These are phyloP conservation scores for Pandemis cinnamomeana DNA, from an alignment of 2,888 invertebrate species.

Conservation along the genomic window DNA sequence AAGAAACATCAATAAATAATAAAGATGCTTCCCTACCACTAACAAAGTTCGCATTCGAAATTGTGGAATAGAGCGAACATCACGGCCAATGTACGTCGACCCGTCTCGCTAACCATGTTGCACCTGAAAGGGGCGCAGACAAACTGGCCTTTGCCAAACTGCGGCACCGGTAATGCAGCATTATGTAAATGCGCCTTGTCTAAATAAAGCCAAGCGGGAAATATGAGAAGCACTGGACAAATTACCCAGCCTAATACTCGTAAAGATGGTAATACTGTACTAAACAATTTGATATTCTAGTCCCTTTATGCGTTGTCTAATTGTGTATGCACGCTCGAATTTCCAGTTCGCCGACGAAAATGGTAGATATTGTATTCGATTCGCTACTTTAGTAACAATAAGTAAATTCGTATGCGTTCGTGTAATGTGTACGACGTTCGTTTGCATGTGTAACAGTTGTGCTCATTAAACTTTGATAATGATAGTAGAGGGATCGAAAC, in stretches of 20 bases:
- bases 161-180: conserved; percentile 65
- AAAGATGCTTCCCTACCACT: conserved; percentile 26
- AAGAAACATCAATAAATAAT: conserved; percentile 31
- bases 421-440: too few species aligned
- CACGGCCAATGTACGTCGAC: neutral
- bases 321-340: conserved; percentile 32
- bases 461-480: too few species aligned
- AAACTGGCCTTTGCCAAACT: conserved; percentile 48
- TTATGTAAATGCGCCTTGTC: conserved; percentile 71
- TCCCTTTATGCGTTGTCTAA: conserved; percentile 37
- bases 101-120: neutral
- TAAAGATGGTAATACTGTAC: conserved; percentile 72
- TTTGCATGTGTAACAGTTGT: too few species aligned
- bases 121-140: neutral
- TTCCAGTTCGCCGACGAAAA: conserved; percentile 21
- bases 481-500: too few species aligned
- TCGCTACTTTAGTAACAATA: conserved; percentile 9
- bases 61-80: conserved; percentile 19
- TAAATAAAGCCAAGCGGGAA: conserved; percentile 72
- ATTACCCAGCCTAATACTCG: conserved; percentile 73
- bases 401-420: too few species aligned
- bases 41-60: conserved; percentile 32
- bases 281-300: conserved; percentile 61
- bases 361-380: conserved; percentile 16
- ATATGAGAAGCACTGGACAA: conserved; percentile 72